phyloP scores from a whole-genome alignment of 2,113 vertebrate species.

The Sylvietta virens region DNA sequence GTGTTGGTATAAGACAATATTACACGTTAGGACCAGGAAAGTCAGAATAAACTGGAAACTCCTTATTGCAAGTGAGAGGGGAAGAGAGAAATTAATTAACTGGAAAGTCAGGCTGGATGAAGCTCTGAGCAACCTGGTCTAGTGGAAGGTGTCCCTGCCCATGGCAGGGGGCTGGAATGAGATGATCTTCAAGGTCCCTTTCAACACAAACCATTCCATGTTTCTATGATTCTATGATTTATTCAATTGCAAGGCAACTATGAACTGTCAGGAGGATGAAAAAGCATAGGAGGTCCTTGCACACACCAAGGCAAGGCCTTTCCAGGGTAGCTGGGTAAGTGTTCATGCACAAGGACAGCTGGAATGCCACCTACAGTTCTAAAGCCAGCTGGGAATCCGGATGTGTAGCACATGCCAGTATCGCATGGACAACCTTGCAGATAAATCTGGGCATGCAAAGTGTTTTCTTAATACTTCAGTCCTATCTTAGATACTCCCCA shows the following conservation, averaged over 20 bases:
- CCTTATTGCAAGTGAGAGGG: background rate
- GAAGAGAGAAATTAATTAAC: background rate
- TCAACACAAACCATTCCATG: background rate
- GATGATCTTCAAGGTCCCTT: background rate
- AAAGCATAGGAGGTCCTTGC: background rate
- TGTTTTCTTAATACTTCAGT: slow-evolving; percentile 13
- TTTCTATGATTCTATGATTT: background rate
- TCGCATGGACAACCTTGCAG: background rate
- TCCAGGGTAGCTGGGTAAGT: background rate
- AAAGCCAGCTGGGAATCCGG: background rate
- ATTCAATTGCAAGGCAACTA: background rate
- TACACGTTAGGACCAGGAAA: background rate
- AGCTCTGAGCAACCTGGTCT: background rate
- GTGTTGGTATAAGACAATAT: background rate
- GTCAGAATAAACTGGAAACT: background rate
- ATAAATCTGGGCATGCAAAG: background rate
- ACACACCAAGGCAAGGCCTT: background rate
- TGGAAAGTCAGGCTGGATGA: background rate
- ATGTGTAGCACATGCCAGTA: background rate
- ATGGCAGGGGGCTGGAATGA: background rate
- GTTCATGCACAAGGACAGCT: background rate
- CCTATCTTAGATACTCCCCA: slow-evolving; percentile 10
- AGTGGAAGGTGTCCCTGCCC: background rate
- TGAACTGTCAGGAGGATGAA: background rate
- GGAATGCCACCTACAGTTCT: background rate